These are phyloP conservation scores for Chaetodon trifascialis DNA, from an alignment of 2,113 vertebrate genomes.

Conservation along the genomic window DNA sequence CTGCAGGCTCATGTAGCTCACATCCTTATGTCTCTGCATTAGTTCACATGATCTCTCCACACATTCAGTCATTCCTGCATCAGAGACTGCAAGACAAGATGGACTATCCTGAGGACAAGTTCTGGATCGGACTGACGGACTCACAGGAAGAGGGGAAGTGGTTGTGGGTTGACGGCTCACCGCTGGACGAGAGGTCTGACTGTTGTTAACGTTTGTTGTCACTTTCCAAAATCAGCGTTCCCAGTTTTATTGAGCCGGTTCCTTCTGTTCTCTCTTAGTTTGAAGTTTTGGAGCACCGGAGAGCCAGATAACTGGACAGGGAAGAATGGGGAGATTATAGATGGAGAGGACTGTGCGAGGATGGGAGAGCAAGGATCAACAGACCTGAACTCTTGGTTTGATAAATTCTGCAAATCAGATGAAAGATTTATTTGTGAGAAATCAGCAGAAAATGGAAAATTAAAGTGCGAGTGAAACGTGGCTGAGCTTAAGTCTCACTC, in stretches of 20 bases:
- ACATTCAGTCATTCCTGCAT: conserved; percentile 42
- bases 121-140: conserved; percentile 77
- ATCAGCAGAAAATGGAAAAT: neutral
- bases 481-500: neutral
- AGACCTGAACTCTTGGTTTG: rapidly evolving
- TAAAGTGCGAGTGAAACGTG: neutral
- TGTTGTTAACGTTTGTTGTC: neutral
- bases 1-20: neutral
- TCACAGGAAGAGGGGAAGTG: conserved; percentile 18
- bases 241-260: neutral
- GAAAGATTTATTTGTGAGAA: conserved; percentile 63
- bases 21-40: neutral
- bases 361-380: neutral
- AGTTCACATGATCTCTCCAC: neutral
- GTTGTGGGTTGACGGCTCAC: conserved; percentile 65
- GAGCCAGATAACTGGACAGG: conserved; percentile 17
- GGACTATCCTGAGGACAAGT: rapidly evolving
- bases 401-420: neutral
- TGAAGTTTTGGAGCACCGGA: rapidly evolving
- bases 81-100: rapidly evolving
- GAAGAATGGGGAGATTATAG: rapidly evolving
- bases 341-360: conserved; percentile 66
- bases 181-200: conserved; percentile 23
- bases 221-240: neutral
- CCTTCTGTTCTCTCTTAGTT: neutral